These are phyloP conservation scores for Tilapia sparmanii DNA, from an alignment of 2,113 vertebrate species.

Conservation along the genomic window DNA sequence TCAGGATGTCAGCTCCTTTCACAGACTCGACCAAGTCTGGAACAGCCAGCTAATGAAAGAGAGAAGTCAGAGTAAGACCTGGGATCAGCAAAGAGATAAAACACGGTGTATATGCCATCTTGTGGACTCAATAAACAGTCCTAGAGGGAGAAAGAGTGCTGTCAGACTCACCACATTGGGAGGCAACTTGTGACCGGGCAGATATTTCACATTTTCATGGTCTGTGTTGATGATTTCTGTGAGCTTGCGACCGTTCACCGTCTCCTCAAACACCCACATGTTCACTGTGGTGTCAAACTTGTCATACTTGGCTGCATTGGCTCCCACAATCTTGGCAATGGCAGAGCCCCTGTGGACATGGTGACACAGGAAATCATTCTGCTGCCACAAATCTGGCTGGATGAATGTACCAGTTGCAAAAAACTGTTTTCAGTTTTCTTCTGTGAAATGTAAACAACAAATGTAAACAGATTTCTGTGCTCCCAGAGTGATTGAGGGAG, in stretches of 20 bases:
- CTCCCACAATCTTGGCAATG: constrained; percentile 92
- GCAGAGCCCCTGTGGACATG: constrained; percentile 84
- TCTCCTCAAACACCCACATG: constrained; percentile 98
- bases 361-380: not conserved
- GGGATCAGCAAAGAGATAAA: not conserved
- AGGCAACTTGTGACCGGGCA: constrained; percentile 92
- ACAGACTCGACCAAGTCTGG: constrained; percentile 85
- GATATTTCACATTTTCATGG: constrained; percentile 93
- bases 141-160: not conserved
- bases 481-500: not conserved
- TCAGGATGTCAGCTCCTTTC: constrained; percentile 80
- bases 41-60: constrained; percentile 78
- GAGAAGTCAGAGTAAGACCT: not conserved
- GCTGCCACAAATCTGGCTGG: not conserved
- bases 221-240: constrained; percentile 93
- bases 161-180: constrained; percentile 81
- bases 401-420: not conserved
- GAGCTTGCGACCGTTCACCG: constrained; percentile 79
- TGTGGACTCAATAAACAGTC: not conserved
- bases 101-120: not conserved
- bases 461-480: not conserved
- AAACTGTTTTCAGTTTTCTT: not conserved
- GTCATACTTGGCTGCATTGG: constrained; percentile 78
- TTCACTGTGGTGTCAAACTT: constrained; percentile 80
- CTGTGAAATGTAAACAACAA: not conserved